Evolutionary conservation across 2,113 vertebrate genomes (phyloP).

Genomic region (Sylvietta virens): DNA sequence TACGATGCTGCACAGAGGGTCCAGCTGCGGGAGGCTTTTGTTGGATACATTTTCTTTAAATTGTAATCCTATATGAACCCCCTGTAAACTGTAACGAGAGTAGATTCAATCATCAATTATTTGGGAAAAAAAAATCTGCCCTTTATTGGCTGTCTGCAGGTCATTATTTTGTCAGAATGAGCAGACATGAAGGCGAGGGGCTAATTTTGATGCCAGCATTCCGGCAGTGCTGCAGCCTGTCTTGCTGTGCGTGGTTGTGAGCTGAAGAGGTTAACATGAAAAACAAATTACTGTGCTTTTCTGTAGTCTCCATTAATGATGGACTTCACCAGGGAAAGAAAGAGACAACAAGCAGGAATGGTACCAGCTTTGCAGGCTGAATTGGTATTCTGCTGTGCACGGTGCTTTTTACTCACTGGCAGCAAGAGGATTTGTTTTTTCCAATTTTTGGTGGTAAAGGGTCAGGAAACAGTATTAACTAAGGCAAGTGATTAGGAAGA

Average conservation of each 20-base stretch:
- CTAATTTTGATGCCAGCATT: not conserved
- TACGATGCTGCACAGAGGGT: not conserved
- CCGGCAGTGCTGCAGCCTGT: not conserved
- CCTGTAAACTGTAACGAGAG: not conserved
- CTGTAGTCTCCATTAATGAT: slow-evolving; percentile 27
- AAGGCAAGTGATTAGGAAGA: slow-evolving; percentile 33
- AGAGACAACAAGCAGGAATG: slow-evolving; percentile 1
- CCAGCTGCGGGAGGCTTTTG: not conserved
- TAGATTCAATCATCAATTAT: not conserved
- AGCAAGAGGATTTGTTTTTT: slow-evolving; percentile 52
- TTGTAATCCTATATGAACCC: not conserved
- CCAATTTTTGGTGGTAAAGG: slow-evolving; percentile 28
- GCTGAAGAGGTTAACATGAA: slow-evolving; percentile 41
- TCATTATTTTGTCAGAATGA: not conserved
- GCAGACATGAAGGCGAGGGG: not conserved
- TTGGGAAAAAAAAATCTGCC: not conserved
- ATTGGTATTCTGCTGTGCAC: slow-evolving; percentile 23
- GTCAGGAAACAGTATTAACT: slow-evolving; percentile 24
- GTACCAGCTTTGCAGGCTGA: not conserved
- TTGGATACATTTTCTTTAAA: not conserved
- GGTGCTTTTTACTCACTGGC: not conserved
- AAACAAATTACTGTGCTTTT: slow-evolving; percentile 30
- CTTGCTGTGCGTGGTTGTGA: not conserved
- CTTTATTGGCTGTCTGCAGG: not conserved
- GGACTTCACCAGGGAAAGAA: not conserved